These are phyloP conservation scores for Polydrusus cervinus DNA, from an alignment of 2,888 invertebrate genomes.

Conservation along the genomic window DNA sequence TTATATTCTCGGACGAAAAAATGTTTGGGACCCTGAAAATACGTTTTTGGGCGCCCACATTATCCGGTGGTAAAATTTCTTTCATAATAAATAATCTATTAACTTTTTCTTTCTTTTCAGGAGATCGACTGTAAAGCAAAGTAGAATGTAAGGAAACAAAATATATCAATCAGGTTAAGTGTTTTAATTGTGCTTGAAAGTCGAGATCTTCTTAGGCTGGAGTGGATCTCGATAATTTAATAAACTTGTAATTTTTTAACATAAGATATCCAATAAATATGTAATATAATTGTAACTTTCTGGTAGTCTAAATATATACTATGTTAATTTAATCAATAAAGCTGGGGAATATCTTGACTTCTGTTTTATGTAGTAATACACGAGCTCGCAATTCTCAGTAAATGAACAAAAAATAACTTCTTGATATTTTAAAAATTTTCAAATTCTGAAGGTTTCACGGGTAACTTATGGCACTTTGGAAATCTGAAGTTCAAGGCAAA, in stretches of 20 bases:
- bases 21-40: no score
- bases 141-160: conserved; percentile 33
- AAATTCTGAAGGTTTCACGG: no score
- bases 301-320: conserved; percentile 25
- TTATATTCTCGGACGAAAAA: no score
- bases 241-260: conserved; percentile 19
- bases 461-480: no score
- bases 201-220: conserved; percentile 44
- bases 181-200: background rate
- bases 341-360: conserved; percentile 4
- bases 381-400: background rate
- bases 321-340: conserved; percentile 34
- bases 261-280: conserved; percentile 4
- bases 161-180: conserved; percentile 7
- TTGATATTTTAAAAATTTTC: no score
- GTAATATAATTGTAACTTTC: conserved; percentile 12
- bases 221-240: conserved; percentile 30
- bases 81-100: no score
- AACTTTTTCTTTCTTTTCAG: conserved; percentile 3
- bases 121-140: conserved; percentile 38
- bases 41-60: no score
- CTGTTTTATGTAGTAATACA: background rate
- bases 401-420: no score
- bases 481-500: no score
- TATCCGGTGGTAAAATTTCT: no score